phyloP scores from a whole-genome alignment of 2,888 invertebrate species.

The Galerucella pusilla region DNA sequence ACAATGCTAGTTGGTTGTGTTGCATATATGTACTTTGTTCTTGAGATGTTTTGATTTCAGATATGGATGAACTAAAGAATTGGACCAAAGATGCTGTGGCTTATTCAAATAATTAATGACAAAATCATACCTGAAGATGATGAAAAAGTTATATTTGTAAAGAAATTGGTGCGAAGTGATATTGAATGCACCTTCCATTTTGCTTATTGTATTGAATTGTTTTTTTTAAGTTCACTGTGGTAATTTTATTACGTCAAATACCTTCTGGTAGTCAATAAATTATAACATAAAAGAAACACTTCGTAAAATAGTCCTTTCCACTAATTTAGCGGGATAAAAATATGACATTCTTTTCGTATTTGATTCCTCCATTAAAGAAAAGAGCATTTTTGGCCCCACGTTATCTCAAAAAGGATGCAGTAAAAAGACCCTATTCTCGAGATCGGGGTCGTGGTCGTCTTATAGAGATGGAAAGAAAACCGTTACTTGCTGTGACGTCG shows the following conservation, averaged over 20 bases:
- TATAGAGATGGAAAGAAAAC: constrained; percentile 22
- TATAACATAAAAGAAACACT: background rate
- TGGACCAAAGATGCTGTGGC: too few relatives aligned
- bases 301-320: constrained; percentile 2
- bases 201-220: too few relatives aligned
- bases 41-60: too few relatives aligned
- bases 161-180: too few relatives aligned
- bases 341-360: constrained; percentile 5
- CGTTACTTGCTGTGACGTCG: background rate
- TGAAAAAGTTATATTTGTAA: too few relatives aligned
- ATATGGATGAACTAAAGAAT: too few relatives aligned
- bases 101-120: too few relatives aligned
- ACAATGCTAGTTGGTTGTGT: too few relatives aligned
- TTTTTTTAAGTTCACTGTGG: too few relatives aligned
- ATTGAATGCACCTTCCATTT: too few relatives aligned
- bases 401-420: constrained; percentile 30
- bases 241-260: background rate
- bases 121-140: too few relatives aligned
- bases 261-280: background rate
- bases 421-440: constrained; percentile 16
- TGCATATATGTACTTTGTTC: too few relatives aligned
- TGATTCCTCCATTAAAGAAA: constrained; percentile 25
- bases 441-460: background rate
- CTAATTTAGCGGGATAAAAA: constrained; percentile 32
- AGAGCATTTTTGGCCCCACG: constrained; percentile 24